Evolutionary conservation across 1,140 invertebrate species (phyloP).

Genomic region (Orussus abietinus): DNA sequence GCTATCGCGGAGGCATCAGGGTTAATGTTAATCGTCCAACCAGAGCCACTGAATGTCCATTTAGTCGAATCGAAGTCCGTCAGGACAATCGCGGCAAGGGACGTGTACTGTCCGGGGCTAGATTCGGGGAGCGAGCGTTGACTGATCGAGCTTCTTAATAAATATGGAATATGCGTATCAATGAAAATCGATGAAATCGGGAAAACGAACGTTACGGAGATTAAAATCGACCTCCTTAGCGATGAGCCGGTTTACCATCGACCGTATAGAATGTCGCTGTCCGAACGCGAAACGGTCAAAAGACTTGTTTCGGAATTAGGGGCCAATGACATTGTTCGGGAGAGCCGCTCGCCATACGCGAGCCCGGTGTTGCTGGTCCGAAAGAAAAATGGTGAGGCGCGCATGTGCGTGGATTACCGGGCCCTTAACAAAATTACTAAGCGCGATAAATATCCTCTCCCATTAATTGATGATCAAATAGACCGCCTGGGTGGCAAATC

Average conservation of each 20-base stretch:
- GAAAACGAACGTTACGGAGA: conserved; percentile 3
- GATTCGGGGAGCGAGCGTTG: neutral
- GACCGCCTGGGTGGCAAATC: no score
- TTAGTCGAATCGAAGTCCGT: no score
- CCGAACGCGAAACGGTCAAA: conserved; percentile 3
- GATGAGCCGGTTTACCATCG: conserved; percentile 8
- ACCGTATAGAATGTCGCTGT: conserved; percentile 3
- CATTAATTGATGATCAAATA: no score
- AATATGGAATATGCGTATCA: neutral
- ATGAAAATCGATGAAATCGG: conserved; percentile 8
- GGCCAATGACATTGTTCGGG: conserved; percentile 19
- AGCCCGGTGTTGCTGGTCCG: conserved; percentile 30
- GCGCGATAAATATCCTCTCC: neutral
- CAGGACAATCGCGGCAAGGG: no score
- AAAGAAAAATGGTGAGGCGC: conserved; percentile 28
- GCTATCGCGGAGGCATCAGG: no score
- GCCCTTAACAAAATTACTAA: conserved; percentile 38
- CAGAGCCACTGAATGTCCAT: no score
- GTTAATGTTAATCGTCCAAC: no score
- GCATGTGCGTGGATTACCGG: conserved; percentile 44
- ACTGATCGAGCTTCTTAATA: neutral
- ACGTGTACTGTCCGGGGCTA: neutral
- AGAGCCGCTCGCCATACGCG: conserved; percentile 29
- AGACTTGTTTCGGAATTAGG: conserved; percentile 14
- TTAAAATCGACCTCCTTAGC: conserved; percentile 8